A percentile compares a stretch with the other conserved stretches of the same genome.
Evolutionary conservation across 2,113 vertebrate genomes (phyloP).

Genomic region (Thalassoma bifasciatum): DNA sequence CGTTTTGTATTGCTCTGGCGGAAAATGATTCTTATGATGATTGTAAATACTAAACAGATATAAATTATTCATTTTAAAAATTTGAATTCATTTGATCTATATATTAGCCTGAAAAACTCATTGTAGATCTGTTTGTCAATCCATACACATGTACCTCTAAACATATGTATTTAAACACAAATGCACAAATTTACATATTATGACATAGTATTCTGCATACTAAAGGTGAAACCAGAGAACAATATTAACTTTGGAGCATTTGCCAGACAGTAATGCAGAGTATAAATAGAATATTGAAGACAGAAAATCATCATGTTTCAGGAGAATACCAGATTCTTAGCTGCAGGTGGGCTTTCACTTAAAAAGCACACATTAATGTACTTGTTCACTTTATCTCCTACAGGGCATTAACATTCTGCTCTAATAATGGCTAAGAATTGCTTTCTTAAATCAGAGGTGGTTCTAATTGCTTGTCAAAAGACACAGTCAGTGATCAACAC

Average conservation of each 20-base stretch:
- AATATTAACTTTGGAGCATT: too few relatives aligned
- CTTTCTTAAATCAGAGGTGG: slow-evolving; percentile 54
- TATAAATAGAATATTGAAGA: background rate
- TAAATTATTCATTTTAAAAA: too few relatives aligned
- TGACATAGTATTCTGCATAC: too few relatives aligned
- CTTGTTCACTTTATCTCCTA: slow-evolving; percentile 32
- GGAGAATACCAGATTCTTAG: slow-evolving; percentile 11
- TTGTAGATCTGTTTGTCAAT: background rate
- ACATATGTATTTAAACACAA: too few relatives aligned
- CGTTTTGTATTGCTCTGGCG: too few relatives aligned
- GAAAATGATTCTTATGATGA: too few relatives aligned
- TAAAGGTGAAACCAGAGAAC: too few relatives aligned
- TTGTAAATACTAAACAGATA: too few relatives aligned
- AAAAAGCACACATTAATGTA: slow-evolving; percentile 55
- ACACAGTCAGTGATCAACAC: slow-evolving; percentile 48
- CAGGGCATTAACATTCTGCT: slow-evolving; percentile 41
- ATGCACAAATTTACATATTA: too few relatives aligned
- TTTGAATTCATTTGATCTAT: too few relatives aligned
- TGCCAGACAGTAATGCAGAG: background rate
- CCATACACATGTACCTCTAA: too few relatives aligned
- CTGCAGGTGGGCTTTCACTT: slow-evolving; percentile 2
- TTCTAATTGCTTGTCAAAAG: slow-evolving; percentile 62
- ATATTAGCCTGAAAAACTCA: background rate
- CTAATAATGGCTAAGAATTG: slow-evolving; percentile 34
- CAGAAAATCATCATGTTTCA: background rate